These are phyloP conservation scores for Tetramorium parvispinum DNA, from an alignment of 1,140 invertebrate genomes.

Conservation along the genomic window DNA sequence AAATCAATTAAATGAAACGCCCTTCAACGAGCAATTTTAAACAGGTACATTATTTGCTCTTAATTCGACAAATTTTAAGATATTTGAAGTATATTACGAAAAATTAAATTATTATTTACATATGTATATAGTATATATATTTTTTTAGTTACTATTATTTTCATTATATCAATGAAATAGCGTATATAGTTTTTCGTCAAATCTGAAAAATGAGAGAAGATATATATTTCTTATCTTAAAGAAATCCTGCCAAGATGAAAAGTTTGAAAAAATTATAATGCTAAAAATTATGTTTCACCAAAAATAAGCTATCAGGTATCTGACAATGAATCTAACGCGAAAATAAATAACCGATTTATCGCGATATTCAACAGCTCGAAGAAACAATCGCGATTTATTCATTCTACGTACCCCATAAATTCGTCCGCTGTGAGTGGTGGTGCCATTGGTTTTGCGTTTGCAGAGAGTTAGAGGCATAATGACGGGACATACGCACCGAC, in stretches of 20 bases:
- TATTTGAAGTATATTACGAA: not conserved
- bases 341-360: conserved; percentile 51
- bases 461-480: conserved; percentile 62
- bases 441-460: conserved; percentile 43
- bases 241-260: not conserved
- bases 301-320: not conserved
- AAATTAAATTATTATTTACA: not conserved
- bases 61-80: not conserved
- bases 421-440: conserved; percentile 21
- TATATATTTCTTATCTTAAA: not conserved
- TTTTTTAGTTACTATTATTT: not conserved
- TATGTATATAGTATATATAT: not conserved
- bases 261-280: not conserved
- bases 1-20: not conserved
- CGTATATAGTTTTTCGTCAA: not conserved
- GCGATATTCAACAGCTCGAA: conserved; percentile 4
- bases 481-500: conserved; percentile 81
- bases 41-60: not conserved
- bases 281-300: not conserved
- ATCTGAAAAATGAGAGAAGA: not conserved
- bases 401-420: conserved; percentile 7
- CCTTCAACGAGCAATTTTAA: not conserved
- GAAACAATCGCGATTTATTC: not conserved
- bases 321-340: not conserved
- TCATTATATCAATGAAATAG: not conserved